Base-by-base conservation (phyloP, 1,140 invertebrate genomes). In the Drosophila repletoides region DNA sequence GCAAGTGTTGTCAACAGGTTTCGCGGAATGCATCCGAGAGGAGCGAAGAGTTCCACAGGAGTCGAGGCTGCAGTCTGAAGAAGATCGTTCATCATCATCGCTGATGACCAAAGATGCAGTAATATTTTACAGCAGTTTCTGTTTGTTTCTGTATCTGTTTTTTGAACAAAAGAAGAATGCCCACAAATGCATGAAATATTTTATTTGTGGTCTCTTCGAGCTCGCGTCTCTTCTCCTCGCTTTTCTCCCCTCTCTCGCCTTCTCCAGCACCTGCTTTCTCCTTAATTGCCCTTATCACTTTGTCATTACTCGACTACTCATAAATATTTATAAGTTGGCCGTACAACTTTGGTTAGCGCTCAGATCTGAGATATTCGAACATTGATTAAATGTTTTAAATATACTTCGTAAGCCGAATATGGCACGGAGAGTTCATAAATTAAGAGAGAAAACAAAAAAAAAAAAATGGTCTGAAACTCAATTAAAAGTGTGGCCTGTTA, bases 271-370 rank as follows among this genome's bases (percentile, higher is more conserved):
- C 70, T 59, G 80, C 80, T 86, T 86, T 86, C 80, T 86, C 81
- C 80, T 86, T 86, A 86, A 86, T 86, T 80, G 80, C 87, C 76
- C 76, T 86, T 86, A 86, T 86, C 80, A 86, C 80, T 64, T 86
- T 86, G 80, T 66, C 80, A 86, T 86, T 86, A 86, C 49, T 46
- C 14, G 14, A 15, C 45, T n/a, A 14, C 48, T 86, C 48, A 86
- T 86, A 86, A 86, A 86, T 86, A 86, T 86, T 86, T 86, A 86
- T 86, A 76, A 41, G 29, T 24, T n/a, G n/a, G n/a, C 26, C n/a
- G 29, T 14, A 40, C 38, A 45, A 59, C 58, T 58, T 48, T 58
- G 31, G 48, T 61, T 56, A 52, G 53, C 61, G 41, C 38, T 33
- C 56, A 84, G 75, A 84, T 84, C 76, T 86, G 63, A 80, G 80